phyloP scores from a whole-genome alignment of 30 jellyfish, hydroid and myxozoan genomes.

The Hydractinia echinata region DNA sequence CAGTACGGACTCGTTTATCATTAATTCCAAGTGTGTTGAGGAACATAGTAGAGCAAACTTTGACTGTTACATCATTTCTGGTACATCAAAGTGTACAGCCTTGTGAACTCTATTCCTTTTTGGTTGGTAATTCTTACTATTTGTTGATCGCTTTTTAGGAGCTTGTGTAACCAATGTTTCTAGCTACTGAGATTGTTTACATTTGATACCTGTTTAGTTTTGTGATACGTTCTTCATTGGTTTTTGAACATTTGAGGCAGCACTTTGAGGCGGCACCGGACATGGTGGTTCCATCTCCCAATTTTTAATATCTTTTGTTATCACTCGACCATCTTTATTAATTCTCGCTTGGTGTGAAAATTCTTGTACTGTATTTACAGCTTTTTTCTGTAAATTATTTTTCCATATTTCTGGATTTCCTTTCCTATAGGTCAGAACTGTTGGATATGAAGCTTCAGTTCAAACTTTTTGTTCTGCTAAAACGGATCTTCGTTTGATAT shows the following conservation, averaged over 20 bases:
- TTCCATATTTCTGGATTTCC: constrained; percentile 6
- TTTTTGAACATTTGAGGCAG: not conserved
- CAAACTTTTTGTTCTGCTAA: too few species aligned
- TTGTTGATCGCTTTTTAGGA: not conserved
- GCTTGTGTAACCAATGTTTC: not conserved
- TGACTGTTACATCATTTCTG: not conserved
- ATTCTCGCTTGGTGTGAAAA: not conserved
- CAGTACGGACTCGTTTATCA: constrained; percentile 7
- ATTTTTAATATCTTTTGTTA: too few species aligned
- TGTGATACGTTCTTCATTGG: not conserved
- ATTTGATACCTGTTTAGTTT: not conserved
- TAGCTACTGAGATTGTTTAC: not conserved
- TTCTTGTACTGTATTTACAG: constrained; percentile 10
- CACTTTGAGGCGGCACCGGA: not conserved
- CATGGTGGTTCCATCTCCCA: constrained; percentile 10
- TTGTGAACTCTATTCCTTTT: not conserved
- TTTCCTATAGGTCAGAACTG: constrained; percentile 5
- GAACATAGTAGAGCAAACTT: constrained; percentile 9
- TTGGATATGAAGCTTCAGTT: constrained; percentile 10
- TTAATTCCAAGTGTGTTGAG: not conserved
- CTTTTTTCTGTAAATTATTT: not conserved
- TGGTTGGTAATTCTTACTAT: not conserved
- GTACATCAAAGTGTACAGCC: too few species aligned
- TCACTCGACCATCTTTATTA: not conserved
- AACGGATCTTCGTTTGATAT: not conserved